Evolutionary conservation across 2,797 vertebrate genomes (phyloP).

Genomic region (Rhinophrynus dorsalis): DNA sequence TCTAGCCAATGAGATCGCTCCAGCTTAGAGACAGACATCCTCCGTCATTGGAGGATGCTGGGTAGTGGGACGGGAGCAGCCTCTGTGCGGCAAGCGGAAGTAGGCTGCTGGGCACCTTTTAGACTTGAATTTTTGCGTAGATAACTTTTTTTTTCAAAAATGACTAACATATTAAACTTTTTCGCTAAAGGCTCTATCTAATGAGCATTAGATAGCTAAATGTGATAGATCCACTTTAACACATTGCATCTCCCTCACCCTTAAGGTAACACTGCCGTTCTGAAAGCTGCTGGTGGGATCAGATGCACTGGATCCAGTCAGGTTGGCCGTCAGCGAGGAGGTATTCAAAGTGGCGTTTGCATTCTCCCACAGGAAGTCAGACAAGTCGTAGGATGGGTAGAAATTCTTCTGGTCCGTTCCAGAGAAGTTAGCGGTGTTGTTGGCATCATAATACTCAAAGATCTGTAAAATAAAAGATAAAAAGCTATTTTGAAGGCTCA

Average conservation of each 20-base stretch:
- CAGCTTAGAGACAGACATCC: too few relatives aligned
- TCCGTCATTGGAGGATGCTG: too few relatives aligned
- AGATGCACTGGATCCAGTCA: constrained; percentile 59
- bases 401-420: constrained; percentile 52
- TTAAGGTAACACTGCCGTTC: constrained; percentile 76
- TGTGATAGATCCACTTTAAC: too few relatives aligned
- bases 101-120: too few relatives aligned
- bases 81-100: too few relatives aligned
- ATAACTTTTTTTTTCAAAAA: too few relatives aligned
- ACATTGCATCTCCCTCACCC: constrained; percentile 59
- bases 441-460: constrained; percentile 76
- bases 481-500: background rate
- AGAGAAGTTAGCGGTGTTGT: constrained; percentile 53
- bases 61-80: too few relatives aligned
- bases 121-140: too few relatives aligned
- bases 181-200: too few relatives aligned
- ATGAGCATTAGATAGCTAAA: too few relatives aligned
- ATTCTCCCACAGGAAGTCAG: constrained; percentile 75
- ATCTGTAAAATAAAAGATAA: constrained; percentile 63
- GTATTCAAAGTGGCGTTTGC: constrained; percentile 62
- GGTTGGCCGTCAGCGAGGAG: constrained; percentile 48
- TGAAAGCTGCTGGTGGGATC: constrained; percentile 44
- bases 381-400: constrained; percentile 76
- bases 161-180: too few relatives aligned
- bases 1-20: too few relatives aligned